These are phyloP conservation scores for Byasa hedistus DNA, from an alignment of 2,888 invertebrate species.

Conservation along the genomic window DNA sequence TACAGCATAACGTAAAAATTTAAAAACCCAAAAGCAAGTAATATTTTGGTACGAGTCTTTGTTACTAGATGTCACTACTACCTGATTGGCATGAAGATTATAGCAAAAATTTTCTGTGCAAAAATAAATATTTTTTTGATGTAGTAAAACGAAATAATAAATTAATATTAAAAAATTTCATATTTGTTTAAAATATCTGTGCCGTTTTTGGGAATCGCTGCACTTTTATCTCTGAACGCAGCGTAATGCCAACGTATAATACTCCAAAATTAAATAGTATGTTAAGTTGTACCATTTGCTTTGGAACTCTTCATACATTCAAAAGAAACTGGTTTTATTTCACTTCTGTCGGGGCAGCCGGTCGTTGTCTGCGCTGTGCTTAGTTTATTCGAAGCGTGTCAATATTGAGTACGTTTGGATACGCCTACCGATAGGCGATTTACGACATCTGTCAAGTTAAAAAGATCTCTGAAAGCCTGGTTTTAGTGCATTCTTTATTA, in stretches of 20 bases:
- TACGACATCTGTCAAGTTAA: slow-evolving; percentile 68
- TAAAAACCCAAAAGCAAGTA: not conserved
- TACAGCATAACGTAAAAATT: not conserved
- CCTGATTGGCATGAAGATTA: too few species aligned
- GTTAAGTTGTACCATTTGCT: slow-evolving; percentile 17
- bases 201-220: not conserved
- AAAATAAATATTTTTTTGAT: too few species aligned
- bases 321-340: slow-evolving; percentile 28
- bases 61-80: not conserved
- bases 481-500: slow-evolving; percentile 43
- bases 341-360: slow-evolving; percentile 26
- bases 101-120: too few species aligned
- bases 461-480: slow-evolving; percentile 42
- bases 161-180: too few species aligned
- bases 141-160: too few species aligned
- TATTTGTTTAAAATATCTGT: too few species aligned
- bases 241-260: slow-evolving; percentile 3
- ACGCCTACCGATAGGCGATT: slow-evolving; percentile 54
- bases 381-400: slow-evolving; percentile 63
- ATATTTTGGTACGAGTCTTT: not conserved
- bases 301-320: slow-evolving; percentile 19
- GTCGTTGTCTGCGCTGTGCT: slow-evolving; percentile 37
- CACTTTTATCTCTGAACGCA: not conserved
- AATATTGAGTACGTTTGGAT: slow-evolving; percentile 58
- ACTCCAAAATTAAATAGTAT: slow-evolving; percentile 25